Evolutionary conservation across 64 coral and sea anemone species (phyloP).

Genomic region (Dendrophyllia cribrosa): DNA sequence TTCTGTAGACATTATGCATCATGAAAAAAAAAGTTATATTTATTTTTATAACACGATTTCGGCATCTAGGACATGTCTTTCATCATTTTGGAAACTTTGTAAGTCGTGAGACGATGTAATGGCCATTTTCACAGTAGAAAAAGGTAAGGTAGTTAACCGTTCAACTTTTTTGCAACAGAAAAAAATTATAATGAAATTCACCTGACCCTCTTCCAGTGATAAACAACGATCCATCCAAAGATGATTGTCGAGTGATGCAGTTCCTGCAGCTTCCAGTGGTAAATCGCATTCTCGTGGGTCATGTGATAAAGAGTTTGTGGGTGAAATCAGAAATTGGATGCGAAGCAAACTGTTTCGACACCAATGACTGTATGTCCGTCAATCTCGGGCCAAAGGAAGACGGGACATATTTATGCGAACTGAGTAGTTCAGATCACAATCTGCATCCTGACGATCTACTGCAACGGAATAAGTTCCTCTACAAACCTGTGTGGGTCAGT

Average conservation of each 20-base stretch:
- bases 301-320: not conserved
- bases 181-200: no score
- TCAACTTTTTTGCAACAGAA: no score
- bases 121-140: no score
- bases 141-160: no score
- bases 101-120: no score
- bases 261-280: not conserved
- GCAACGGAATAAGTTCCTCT: not conserved
- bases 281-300: not conserved
- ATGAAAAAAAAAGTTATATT: no score
- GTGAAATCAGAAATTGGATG: not conserved
- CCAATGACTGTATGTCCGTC: not conserved
- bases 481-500: not conserved
- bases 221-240: not conserved
- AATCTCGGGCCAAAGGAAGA: not conserved
- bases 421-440: not conserved
- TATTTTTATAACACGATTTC: no score
- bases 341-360: not conserved
- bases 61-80: no score
- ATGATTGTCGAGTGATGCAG: not conserved
- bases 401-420: not conserved
- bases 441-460: not conserved
- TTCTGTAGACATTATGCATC: no score
- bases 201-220: not conserved
- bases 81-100: no score